Base-by-base conservation (phyloP, 2,113 vertebrate species). In the Calyptommatus sinebrachiatus region DNA sequence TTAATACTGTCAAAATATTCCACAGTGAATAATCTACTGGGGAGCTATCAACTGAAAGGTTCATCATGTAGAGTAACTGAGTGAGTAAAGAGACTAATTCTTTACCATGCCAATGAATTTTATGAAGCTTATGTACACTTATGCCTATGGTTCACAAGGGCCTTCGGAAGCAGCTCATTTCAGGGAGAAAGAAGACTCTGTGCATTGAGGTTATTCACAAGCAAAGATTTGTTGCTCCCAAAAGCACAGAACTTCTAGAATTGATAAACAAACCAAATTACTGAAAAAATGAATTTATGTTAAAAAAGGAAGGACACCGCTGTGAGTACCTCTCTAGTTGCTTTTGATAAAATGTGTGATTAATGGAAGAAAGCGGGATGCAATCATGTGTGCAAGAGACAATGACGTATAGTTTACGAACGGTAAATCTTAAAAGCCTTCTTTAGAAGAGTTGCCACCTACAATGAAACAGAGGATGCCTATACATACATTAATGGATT, bases 331-430 rank as follows among this genome's bases (percentile, higher is more conserved):
- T 35, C 45, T 83, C 73, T 72, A 10, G 29, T 11, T 78, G 80
- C 67, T 28, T 48, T 73, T 78, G 24, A 24, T 77, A 65, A 67
- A 26, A 31, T 63, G 53, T 48, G 12, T 83, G 70, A 67, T n/a
- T 60, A 4, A 12, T 16, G 18, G 61, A 48, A 46, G 60, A 66
- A 78, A 41, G 48, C n/a, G 70, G 73, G n/a, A 16, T 14, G 63
- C 60, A 16, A n/a, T 63, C 65, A 78, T 74, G 76, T 69, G 65
- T 63, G 71, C 50, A 31, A 74, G 63, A 78, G 76, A 80, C 79
- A 29, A 61, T 78, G 65, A 77, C 46, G 77, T 31, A 65, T 14
- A 82, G 67, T 14, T 62, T 78, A 62, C 71, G 70, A 83, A 48
- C 62, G 61, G 8, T 81, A 83, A 50, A 11, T 16, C 57, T 45